A percentile compares a stretch with the other conserved stretches of the same genome.
These are phyloP conservation scores for Calonectris borealis DNA, from an alignment of 2,113 vertebrate genomes.

Conservation along the genomic window DNA sequence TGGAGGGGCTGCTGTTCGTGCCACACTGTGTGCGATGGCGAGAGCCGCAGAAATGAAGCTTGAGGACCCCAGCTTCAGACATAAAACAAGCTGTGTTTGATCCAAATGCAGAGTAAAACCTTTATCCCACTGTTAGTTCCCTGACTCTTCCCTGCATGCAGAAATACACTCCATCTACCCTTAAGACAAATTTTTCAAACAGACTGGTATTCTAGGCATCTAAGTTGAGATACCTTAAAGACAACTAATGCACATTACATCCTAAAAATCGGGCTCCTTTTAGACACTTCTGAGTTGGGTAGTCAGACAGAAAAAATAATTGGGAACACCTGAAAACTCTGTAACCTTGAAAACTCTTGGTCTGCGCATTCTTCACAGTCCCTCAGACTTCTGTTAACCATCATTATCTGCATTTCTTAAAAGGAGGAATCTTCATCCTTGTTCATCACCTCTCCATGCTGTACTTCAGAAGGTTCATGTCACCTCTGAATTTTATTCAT, in stretches of 20 bases:
- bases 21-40: fast-evolving
- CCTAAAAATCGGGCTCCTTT: background rate
- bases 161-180: background rate
- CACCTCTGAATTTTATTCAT: background rate
- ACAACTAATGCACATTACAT: background rate
- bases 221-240: background rate
- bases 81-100: background rate
- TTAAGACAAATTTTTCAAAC: background rate
- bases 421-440: background rate
- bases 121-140: background rate
- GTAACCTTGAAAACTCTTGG: background rate
- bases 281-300: background rate
- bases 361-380: background rate
- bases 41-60: background rate
- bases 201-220: background rate
- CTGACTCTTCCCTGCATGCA: background rate
- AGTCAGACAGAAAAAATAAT: slow-evolving; percentile 32
- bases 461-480: background rate
- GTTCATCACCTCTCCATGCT: background rate
- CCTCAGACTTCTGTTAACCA: background rate
- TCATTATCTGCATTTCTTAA: slow-evolving; percentile 40
- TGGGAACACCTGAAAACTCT: background rate
- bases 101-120: background rate
- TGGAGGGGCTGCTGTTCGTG: background rate
- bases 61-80: background rate